These are phyloP conservation scores for Parus major DNA, from an alignment of 2,113 vertebrate species.

Conservation along the genomic window DNA sequence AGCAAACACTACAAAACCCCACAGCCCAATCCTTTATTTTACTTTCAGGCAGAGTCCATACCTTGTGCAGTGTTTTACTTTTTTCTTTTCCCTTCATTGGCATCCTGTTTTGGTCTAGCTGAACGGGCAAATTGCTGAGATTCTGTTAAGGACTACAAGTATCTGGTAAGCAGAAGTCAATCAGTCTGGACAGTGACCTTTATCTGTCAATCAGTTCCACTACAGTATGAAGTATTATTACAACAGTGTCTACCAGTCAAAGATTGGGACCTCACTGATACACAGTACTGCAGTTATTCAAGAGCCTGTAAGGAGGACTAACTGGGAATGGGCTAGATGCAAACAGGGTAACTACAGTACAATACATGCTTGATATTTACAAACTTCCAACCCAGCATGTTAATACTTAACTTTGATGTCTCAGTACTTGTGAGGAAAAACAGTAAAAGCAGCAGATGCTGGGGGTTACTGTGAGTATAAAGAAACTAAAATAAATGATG, in stretches of 20 bases:
- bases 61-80: slow-evolving; percentile 61
- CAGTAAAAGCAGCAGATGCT: background rate
- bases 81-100: slow-evolving; percentile 75
- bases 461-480: background rate
- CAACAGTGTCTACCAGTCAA: background rate
- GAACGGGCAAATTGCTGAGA: slow-evolving; percentile 94
- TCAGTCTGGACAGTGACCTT: background rate
- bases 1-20: background rate
- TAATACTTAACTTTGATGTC: background rate
- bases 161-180: background rate
- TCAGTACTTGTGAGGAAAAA: background rate
- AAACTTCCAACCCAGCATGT: background rate
- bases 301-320: background rate
- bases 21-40: background rate
- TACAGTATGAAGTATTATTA: background rate
- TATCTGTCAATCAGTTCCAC: background rate
- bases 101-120: slow-evolving; percentile 89
- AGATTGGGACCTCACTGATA: background rate
- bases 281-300: background rate
- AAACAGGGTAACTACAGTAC: background rate
- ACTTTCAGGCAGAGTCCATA: slow-evolving; percentile 49
- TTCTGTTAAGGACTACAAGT: slow-evolving; percentile 68
- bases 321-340: background rate
- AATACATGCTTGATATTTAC: background rate
- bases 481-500: background rate